These are phyloP conservation scores for Andrena bicolor DNA, from an alignment of 2,888 invertebrate genomes.

Conservation along the genomic window DNA sequence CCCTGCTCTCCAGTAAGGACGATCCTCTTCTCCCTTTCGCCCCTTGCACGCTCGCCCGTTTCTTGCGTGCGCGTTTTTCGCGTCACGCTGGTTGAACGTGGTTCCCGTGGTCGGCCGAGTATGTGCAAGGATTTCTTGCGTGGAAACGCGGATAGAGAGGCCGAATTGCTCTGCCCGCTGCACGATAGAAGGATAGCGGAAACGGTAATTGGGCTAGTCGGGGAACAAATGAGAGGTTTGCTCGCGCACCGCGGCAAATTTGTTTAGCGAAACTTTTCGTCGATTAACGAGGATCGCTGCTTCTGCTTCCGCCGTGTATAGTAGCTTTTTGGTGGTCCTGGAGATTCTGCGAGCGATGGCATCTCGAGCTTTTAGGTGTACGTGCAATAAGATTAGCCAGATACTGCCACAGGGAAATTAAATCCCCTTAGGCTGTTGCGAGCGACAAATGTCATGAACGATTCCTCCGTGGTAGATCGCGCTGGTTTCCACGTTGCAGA, in stretches of 20 bases:
- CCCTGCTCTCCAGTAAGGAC: background rate
- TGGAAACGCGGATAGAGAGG: background rate
- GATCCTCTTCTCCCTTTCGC: background rate
- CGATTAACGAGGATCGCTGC: constrained; percentile 37
- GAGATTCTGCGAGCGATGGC: background rate
- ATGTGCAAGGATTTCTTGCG: constrained; percentile 31
- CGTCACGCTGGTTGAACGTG: constrained; percentile 16
- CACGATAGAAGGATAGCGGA: constrained; percentile 14
- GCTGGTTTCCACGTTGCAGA: background rate
- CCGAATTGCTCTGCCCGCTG: constrained; percentile 5
- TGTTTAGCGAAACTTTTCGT: constrained; percentile 52
- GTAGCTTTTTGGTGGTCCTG: background rate
- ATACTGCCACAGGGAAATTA: no score
- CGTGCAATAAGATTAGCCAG: no score
- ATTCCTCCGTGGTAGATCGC: background rate
- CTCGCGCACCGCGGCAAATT: constrained; percentile 20
- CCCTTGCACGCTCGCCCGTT: background rate
- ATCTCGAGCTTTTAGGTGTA: no score
- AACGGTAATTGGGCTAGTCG: constrained; percentile 45
- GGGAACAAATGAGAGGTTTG: constrained; percentile 40
- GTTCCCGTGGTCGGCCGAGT: background rate
- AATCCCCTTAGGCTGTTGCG: no score
- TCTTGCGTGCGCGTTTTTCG: constrained; percentile 29
- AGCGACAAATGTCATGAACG: background rate
- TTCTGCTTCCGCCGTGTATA: background rate